phyloP scores from a whole-genome alignment of 2,113 vertebrate species.

The Notarius quadriscutis region DNA sequence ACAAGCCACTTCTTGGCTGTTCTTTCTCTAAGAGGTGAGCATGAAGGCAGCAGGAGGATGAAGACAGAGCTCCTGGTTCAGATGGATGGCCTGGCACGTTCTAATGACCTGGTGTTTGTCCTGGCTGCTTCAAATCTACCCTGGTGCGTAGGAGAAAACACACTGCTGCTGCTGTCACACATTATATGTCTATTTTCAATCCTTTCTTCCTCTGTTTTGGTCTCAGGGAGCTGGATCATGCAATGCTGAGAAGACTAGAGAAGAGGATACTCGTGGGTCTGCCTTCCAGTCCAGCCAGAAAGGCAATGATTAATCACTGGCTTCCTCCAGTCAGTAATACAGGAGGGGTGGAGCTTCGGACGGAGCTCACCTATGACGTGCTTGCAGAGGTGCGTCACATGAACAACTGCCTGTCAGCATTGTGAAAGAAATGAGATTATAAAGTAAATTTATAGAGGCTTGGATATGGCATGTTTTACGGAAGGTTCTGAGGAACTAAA shows the following conservation, averaged over 20 bases:
- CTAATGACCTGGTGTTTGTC: slow-evolving; percentile 95
- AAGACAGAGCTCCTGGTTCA: slow-evolving; percentile 96
- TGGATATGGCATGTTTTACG: neutral
- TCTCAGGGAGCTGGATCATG: slow-evolving; percentile 88
- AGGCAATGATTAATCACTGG: slow-evolving; percentile 90
- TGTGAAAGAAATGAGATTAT: neutral
- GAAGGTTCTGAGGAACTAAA: neutral
- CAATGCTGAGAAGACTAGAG: slow-evolving; percentile 90
- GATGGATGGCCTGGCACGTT: slow-evolving; percentile 93
- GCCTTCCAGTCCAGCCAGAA: slow-evolving; percentile 79
- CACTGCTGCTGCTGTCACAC: neutral
- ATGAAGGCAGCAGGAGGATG: slow-evolving; percentile 92
- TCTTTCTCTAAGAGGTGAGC: slow-evolving; percentile 78
- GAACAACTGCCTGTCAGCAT: neutral
- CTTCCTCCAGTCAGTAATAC: slow-evolving; percentile 82
- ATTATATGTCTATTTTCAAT: neutral
- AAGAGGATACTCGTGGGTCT: slow-evolving; percentile 93
- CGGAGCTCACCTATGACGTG: slow-evolving; percentile 78
- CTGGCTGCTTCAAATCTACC: slow-evolving; percentile 94
- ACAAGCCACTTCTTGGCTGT: neutral
- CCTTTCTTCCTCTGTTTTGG: neutral
- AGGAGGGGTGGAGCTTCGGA: slow-evolving; percentile 76
- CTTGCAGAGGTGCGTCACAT: slow-evolving; percentile 76
- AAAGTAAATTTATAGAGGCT: neutral
- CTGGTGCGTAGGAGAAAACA: slow-evolving; percentile 73